Conservation (phyloP, 92 coral and sea anemone genomes). For the Porites cylindrica region DNA sequence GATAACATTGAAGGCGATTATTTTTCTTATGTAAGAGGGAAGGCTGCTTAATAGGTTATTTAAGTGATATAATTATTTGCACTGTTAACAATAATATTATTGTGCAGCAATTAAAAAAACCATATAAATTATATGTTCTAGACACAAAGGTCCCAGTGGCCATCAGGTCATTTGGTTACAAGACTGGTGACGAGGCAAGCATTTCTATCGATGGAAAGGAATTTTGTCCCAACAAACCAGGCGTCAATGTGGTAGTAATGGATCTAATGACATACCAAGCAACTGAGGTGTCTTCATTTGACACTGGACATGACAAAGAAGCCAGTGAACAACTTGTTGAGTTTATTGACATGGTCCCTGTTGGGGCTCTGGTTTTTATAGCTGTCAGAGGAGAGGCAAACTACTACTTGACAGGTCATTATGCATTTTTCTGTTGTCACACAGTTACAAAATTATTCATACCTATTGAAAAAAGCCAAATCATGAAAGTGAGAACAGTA, state of each 20-base stretch:
- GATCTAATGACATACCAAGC: slow-evolving; percentile 87
- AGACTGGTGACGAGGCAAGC: slow-evolving; percentile 72
- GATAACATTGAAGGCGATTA: too few species aligned
- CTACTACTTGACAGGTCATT: slow-evolving; percentile 82
- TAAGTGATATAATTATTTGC: too few species aligned
- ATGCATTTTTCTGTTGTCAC: not conserved
- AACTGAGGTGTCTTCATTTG: slow-evolving; percentile 76
- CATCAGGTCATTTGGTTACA: slow-evolving; percentile 64
- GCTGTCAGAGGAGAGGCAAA: slow-evolving; percentile 91
- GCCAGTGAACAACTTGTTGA: slow-evolving; percentile 77
- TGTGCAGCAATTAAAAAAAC: too few species aligned
- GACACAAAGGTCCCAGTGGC: slow-evolving; percentile 60
- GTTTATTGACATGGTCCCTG: slow-evolving; percentile 74
- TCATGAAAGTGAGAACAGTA: too few species aligned
- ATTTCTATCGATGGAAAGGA: slow-evolving; percentile 80
- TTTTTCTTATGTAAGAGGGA: too few species aligned
- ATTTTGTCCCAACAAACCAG: slow-evolving; percentile 78
- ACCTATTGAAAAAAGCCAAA: too few species aligned
- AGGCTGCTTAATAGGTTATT: too few species aligned
- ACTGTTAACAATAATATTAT: too few species aligned
- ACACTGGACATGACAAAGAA: slow-evolving; percentile 86
- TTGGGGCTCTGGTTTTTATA: slow-evolving; percentile 77
- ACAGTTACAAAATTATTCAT: too few species aligned
- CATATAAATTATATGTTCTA: not conserved
- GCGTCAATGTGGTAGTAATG: slow-evolving; percentile 87